Conservation (phyloP, 2,113 vertebrate genomes). For the Himantopus leucocephalus region DNA sequence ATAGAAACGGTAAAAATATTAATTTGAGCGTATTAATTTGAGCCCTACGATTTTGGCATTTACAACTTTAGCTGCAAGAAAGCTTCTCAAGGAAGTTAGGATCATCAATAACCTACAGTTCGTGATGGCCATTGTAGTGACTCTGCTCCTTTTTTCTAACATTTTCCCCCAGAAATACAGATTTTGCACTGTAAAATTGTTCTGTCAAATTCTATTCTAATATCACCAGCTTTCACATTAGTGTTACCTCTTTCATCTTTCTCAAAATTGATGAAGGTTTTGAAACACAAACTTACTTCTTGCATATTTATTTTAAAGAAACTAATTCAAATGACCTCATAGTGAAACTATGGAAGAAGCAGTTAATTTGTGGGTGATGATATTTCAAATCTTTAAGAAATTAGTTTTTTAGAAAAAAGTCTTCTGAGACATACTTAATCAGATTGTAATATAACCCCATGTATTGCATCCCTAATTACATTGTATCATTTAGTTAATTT, state of each 20-base stretch:
- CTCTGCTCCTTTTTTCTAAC: background rate
- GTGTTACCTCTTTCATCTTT: background rate
- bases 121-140: background rate
- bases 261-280: background rate
- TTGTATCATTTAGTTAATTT: conserved; percentile 50
- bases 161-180: background rate
- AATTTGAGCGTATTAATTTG: background rate
- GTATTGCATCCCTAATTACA: conserved; percentile 47
- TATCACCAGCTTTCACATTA: background rate
- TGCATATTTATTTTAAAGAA: background rate
- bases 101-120: background rate
- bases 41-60: background rate
- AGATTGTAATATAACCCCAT: conserved; percentile 13
- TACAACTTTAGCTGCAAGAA: background rate
- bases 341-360: background rate
- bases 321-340: background rate
- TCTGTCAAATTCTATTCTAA: background rate
- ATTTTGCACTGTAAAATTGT: background rate
- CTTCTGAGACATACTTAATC: conserved; percentile 44
- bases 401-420: background rate
- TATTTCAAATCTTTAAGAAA: conserved; percentile 21
- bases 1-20: background rate
- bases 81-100: background rate
- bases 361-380: background rate
- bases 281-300: background rate